Evolutionary conservation across 92 coral and sea anemone genomes (phyloP).

Genomic region (Porites rus): DNA sequence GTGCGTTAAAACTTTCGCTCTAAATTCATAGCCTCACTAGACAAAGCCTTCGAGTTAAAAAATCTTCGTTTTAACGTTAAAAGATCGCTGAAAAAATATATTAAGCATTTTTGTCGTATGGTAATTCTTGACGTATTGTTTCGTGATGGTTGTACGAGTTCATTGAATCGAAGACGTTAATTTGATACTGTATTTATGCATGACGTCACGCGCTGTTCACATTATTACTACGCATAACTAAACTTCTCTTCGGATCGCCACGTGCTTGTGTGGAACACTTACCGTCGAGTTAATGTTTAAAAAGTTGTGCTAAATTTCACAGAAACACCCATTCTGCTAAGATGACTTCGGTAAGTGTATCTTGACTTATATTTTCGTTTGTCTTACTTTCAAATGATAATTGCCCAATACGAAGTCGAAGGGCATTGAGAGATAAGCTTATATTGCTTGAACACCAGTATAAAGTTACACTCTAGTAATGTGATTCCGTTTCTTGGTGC

Average conservation of each 20-base stretch:
- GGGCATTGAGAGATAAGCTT: no score
- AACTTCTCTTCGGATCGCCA: no score
- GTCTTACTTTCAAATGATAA: neutral
- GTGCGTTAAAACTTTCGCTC: neutral
- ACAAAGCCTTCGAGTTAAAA: neutral
- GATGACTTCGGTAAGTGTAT: conserved; percentile 48
- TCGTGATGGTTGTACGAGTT: no score
- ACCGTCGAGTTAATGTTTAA: neutral
- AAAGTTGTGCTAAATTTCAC: neutral
- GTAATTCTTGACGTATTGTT: neutral
- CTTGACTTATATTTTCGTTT: neutral
- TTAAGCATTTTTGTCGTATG: neutral
- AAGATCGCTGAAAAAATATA: neutral
- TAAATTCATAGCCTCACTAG: neutral
- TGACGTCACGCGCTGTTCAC: no score
- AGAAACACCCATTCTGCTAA: neutral
- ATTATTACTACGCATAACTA: no score
- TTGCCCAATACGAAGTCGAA: no score
- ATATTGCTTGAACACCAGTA: no score
- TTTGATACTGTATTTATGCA: no score
- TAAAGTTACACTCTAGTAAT: no score
- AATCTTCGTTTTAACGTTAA: neutral
- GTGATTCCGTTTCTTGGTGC: no score
- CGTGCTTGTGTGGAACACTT: neutral
- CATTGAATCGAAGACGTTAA: no score